Conservation (phyloP, 1,140 invertebrate genomes). For the Melipona quadrifasciata region DNA sequence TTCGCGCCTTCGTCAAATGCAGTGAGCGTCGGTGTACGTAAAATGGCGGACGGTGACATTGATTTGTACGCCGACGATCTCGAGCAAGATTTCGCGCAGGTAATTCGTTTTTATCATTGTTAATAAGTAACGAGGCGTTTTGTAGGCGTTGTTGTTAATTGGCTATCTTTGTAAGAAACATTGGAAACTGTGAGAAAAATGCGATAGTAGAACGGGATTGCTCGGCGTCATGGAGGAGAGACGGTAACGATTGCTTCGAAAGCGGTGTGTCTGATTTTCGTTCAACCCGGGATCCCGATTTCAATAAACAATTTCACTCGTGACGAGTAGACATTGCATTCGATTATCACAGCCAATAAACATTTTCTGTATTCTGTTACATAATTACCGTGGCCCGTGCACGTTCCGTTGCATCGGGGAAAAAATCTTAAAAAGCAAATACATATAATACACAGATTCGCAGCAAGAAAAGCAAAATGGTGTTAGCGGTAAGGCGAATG, state of each 20-base stretch:
- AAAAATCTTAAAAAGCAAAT: conserved; percentile 39
- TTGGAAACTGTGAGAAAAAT: conserved; percentile 53
- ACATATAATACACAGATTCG: conserved; percentile 62
- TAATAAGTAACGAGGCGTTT: conserved; percentile 49
- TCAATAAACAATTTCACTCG: conserved; percentile 10
- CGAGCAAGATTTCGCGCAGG: conserved; percentile 96
- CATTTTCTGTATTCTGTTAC: conserved; percentile 32
- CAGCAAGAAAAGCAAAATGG: conserved; percentile 67
- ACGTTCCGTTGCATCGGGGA: conserved; percentile 34
- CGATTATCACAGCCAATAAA: background rate
- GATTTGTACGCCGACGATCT: conserved; percentile 98
- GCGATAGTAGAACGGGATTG: conserved; percentile 48
- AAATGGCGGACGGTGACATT: conserved; percentile 98
- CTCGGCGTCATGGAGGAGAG: conserved; percentile 67
- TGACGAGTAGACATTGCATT: conserved; percentile 1
- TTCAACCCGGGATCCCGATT: background rate
- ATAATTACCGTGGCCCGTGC: conserved; percentile 37
- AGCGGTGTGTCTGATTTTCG: conserved; percentile 10
- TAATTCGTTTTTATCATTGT: conserved; percentile 79
- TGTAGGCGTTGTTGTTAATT: conserved; percentile 41
- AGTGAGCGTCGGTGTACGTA: conserved; percentile 81
- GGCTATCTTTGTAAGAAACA: conserved; percentile 3
- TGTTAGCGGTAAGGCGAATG: conserved; percentile 69
- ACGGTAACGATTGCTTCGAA: conserved; percentile 65
- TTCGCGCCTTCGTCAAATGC: conserved; percentile 59